Conservation (phyloP, 2,113 vertebrate species). For the Daboia siamensis region DNA sequence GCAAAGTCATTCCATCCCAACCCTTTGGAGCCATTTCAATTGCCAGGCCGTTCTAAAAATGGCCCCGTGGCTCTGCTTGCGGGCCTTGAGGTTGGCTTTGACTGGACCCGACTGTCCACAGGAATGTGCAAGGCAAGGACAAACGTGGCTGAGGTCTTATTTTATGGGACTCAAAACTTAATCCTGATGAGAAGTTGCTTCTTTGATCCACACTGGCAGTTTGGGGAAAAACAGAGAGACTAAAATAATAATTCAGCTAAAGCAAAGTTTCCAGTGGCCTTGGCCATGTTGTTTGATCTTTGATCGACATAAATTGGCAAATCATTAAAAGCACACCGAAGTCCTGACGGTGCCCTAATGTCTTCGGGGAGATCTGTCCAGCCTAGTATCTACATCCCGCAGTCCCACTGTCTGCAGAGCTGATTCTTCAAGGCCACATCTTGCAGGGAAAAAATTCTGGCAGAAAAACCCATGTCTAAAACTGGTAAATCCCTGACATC, state of each 20-base stretch:
- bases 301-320: background rate
- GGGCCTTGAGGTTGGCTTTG: background rate
- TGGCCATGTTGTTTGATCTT: background rate
- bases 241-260: background rate
- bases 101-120: background rate
- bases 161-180: background rate
- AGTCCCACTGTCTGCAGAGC: no score
- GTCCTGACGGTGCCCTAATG: background rate
- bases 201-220: background rate
- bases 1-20: background rate
- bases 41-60: background rate
- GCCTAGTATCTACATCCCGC: no score
- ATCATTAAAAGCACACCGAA: background rate
- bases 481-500: background rate
- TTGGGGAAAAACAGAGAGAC: background rate
- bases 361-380: background rate
- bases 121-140: background rate
- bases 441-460: no score
- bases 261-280: background rate
- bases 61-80: background rate
- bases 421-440: background rate
- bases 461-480: no score
- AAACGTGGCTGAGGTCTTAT: background rate
- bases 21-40: background rate
- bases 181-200: background rate